These are phyloP conservation scores for Delichon dasypus DNA, from an alignment of 2,797 vertebrate species.

Conservation along the genomic window DNA sequence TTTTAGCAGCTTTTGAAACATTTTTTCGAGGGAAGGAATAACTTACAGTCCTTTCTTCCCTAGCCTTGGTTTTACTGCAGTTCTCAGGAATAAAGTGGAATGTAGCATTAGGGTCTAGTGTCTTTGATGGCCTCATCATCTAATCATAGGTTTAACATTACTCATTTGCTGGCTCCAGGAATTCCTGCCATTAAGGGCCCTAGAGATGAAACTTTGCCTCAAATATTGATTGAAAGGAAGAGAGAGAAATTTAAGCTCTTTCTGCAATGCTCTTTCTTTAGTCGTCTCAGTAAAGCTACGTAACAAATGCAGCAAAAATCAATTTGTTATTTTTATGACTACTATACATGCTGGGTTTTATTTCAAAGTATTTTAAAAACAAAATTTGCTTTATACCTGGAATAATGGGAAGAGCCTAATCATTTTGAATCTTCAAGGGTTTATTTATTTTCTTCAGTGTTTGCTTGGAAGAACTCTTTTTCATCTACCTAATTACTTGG, in stretches of 20 bases:
- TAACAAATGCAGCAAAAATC: constrained; percentile 67
- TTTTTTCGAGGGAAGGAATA: constrained; percentile 59
- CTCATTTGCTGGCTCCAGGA: constrained; percentile 89
- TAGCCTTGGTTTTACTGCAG: constrained; percentile 81
- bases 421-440: neutral
- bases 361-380: constrained; percentile 5
- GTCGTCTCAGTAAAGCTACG: constrained; percentile 60
- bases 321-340: constrained; percentile 58
- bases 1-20: constrained; percentile 68
- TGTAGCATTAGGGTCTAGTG: constrained; percentile 81
- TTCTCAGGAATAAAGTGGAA: constrained; percentile 79
- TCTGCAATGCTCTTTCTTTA: constrained; percentile 72
- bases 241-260: constrained; percentile 87
- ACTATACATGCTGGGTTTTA: neutral
- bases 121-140: constrained; percentile 84
- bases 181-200: constrained; percentile 94
- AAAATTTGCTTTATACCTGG: neutral
- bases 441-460: neutral
- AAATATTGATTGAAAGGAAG: constrained; percentile 91
- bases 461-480: neutral
- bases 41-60: constrained; percentile 69
- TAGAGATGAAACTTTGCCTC: constrained; percentile 93
- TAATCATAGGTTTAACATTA: constrained; percentile 92
- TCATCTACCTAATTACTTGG: neutral
- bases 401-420: neutral